Percentiles rank a stretch among this genome's conserved stretches.
Evolutionary conservation across 1,140 invertebrate species (phyloP).

Genomic region (Nasonia vitripennis): DNA sequence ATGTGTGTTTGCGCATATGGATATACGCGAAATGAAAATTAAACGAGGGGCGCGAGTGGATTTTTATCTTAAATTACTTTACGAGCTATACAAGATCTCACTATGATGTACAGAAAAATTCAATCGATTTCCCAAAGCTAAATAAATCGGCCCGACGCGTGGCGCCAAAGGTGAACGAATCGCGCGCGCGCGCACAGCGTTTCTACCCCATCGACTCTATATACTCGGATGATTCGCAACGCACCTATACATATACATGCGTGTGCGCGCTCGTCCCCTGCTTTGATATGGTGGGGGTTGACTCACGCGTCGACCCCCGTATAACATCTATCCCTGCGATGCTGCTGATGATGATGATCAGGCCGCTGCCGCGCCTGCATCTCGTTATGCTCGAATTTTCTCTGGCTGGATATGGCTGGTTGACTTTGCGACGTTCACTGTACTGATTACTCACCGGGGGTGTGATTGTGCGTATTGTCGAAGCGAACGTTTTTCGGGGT

Average conservation of each 20-base stretch:
- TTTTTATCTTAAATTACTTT: no score
- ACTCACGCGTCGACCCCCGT: background rate
- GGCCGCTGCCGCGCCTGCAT: background rate
- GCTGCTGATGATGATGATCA: background rate
- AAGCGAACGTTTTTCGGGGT: no score
- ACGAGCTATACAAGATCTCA: no score
- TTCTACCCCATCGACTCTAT: background rate
- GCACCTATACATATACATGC: background rate
- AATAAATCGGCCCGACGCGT: conserved; percentile 19
- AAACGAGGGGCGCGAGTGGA: background rate
- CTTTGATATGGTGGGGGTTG: background rate
- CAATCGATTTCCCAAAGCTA: background rate
- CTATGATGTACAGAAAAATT: no score
- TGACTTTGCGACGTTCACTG: background rate
- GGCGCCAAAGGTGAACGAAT: conserved; percentile 31
- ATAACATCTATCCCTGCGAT: background rate
- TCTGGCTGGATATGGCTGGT: background rate
- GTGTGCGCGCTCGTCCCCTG: background rate
- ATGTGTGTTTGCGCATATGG: background rate
- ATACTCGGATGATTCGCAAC: conserved; percentile 13
- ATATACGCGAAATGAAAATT: background rate
- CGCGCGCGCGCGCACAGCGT: background rate
- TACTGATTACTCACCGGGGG: background rate
- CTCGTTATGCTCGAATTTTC: conserved; percentile 12
- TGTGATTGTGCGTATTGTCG: background rate